Conservation (phyloP, 1,140 invertebrate species). For the Ceratitis capitata region DNA sequence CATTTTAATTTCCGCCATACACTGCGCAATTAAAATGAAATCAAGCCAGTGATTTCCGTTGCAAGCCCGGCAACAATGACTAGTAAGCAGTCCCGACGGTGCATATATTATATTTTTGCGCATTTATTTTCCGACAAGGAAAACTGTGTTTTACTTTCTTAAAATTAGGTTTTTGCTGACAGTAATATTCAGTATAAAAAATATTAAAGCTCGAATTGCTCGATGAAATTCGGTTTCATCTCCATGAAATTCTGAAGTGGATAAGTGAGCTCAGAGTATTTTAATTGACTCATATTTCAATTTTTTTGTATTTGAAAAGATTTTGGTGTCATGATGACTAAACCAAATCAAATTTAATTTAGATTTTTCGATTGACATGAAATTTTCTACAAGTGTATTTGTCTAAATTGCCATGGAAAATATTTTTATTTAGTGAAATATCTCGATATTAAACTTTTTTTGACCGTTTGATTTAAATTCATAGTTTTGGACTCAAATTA, state of each 20-base stretch:
- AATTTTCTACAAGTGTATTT: too few species aligned
- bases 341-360: too few species aligned
- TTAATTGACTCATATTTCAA: too few species aligned
- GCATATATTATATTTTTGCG: slow-evolving; percentile 19
- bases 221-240: not conserved
- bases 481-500: too few species aligned
- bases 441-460: too few species aligned
- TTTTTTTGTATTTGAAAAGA: too few species aligned
- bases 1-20: slow-evolving; percentile 35
- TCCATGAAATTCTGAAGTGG: not conserved
- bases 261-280: not conserved
- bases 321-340: too few species aligned
- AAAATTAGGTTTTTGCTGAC: not conserved
- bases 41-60: slow-evolving; percentile 33
- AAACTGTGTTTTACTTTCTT: slow-evolving; percentile 8
- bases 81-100: not conserved
- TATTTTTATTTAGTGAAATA: too few species aligned
- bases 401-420: too few species aligned
- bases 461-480: too few species aligned
- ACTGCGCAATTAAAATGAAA: slow-evolving; percentile 36
- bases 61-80: slow-evolving; percentile 17
- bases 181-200: slow-evolving; percentile 11
- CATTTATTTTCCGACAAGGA: not conserved
- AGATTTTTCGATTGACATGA: too few species aligned
- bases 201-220: not conserved